These are phyloP conservation scores for Trematocara stigmaticum DNA, from an alignment of 2,113 vertebrate species.

Conservation along the genomic window DNA sequence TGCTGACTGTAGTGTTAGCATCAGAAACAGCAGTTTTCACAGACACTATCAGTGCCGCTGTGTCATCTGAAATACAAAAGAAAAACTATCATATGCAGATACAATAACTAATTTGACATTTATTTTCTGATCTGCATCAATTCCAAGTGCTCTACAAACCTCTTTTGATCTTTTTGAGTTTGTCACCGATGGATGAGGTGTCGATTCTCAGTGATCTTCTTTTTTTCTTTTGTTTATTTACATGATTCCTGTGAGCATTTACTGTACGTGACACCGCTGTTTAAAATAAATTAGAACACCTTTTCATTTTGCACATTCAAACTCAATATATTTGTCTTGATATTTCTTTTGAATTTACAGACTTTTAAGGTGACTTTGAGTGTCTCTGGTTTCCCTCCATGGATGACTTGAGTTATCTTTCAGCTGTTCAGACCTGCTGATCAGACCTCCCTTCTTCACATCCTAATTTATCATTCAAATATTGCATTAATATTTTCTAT, in stretches of 20 bases:
- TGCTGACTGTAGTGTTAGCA: conserved; percentile 54
- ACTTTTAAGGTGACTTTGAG: conserved; percentile 72
- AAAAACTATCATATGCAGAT: background rate
- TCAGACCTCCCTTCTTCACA: conserved; percentile 69
- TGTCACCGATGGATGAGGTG: conserved; percentile 40
- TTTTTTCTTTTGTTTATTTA: conserved; percentile 59
- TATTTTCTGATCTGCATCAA: background rate
- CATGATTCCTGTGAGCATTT: conserved; percentile 50
- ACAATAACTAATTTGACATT: background rate
- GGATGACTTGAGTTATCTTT: conserved; percentile 61
- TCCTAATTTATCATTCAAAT: conserved; percentile 66
- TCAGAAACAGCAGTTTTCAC: conserved; percentile 64
- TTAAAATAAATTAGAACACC: background rate
- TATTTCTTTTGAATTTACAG: background rate
- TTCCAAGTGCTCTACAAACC: conserved; percentile 58
- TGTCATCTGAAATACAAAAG: conserved; percentile 68
- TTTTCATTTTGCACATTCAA: background rate
- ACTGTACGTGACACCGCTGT: conserved; percentile 67
- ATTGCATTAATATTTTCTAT: background rate
- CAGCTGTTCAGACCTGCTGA: conserved; percentile 67
- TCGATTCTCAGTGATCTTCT: conserved; percentile 47
- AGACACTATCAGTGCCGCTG: conserved; percentile 50
- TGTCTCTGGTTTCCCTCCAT: conserved; percentile 61
- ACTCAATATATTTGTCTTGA: background rate
- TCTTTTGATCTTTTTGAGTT: conserved; percentile 71